Evolutionary conservation across 2,797 vertebrate species (phyloP), one percentile per base, ranked within the genome.

Genomic region (Coregonus ussuriensis): DNA sequence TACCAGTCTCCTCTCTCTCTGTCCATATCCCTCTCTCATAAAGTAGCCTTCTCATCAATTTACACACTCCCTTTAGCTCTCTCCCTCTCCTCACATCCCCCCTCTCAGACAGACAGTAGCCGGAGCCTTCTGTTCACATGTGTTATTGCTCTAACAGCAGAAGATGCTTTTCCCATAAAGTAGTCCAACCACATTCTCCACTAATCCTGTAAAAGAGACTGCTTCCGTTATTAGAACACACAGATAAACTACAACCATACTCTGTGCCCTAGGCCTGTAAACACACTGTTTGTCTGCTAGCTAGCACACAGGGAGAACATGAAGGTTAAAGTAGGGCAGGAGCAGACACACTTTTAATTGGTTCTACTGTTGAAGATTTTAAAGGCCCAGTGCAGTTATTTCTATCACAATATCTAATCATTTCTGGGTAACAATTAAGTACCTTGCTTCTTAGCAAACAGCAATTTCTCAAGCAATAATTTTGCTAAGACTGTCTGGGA

Each of bases 161-260:
- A 80, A 87, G 74, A 71, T 75, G 80, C 83, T 79, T 81, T 76
- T 77, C 83, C 79, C 47, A 76, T 87, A 84, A 89, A 87, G 75
- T 79, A 83, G 78, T 84, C 59, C 16, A 18, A 86, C 80, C 84
- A 76, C 75, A 85, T 33, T 91, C 79, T 89, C 84, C 84, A 88
- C 86, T 78, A 59, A 72, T 52, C 71, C 71, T 33, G 71, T 56
- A 72, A 72, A 72, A 56, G 53, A 31, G 15, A 53, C 52, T 3
- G 21, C 52, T 72, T 72, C 52, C 52, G 71, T 54, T 74, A n/a
- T 59, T 59, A 74, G 31, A 74, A 33, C 6, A 35, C 72, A 52
- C 41, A 71, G 33, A 59, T 59, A 3, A 63, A 74, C 37, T 74
- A 25, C 35, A 74, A 15, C 72, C 35, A 25, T 25, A 6, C 66